A percentile compares a stretch with the other conserved stretches of the same genome.
Evolutionary conservation across 2,888 invertebrate species (phyloP).

Genomic region (Acronicta aceris): DNA sequence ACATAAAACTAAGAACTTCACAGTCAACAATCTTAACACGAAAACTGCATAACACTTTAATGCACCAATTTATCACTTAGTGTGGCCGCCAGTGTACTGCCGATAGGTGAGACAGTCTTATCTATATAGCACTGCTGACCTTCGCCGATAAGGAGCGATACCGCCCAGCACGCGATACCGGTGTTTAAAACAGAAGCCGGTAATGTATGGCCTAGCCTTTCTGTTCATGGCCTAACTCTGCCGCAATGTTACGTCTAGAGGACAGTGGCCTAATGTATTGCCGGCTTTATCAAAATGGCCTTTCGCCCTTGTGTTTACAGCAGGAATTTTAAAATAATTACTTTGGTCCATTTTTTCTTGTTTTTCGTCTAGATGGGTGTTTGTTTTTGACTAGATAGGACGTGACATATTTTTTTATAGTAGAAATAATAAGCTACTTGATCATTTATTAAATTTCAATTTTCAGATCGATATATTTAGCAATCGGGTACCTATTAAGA

Average conservation of each 20-base stretch:
- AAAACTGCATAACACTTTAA: conserved; percentile 14
- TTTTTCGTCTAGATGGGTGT: background rate
- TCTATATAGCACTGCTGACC: conserved; percentile 59
- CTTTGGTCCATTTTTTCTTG: background rate
- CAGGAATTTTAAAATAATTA: conserved; percentile 32
- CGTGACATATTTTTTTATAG: background rate
- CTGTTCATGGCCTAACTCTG: conserved; percentile 33
- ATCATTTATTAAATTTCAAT: background rate
- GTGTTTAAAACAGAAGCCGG: conserved; percentile 30
- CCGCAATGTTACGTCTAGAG: conserved; percentile 38
- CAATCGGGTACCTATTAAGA: no score
- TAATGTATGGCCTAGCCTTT: conserved; percentile 24
- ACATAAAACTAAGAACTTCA: background rate
- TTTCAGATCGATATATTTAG: no score
- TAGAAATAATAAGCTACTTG: background rate
- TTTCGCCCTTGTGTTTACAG: conserved; percentile 31
- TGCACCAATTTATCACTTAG: conserved; percentile 25
- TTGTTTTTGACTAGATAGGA: background rate
- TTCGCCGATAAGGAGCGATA: conserved; percentile 57
- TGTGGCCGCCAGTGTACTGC: conserved; percentile 37
- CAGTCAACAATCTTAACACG: background rate
- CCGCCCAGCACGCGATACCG: conserved; percentile 40
- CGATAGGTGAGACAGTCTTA: conserved; percentile 51
- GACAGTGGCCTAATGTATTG: conserved; percentile 42
- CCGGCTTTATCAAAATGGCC: conserved; percentile 33